phyloP scores from a whole-genome alignment of 2,888 invertebrate species.

The Mythimna impura region DNA sequence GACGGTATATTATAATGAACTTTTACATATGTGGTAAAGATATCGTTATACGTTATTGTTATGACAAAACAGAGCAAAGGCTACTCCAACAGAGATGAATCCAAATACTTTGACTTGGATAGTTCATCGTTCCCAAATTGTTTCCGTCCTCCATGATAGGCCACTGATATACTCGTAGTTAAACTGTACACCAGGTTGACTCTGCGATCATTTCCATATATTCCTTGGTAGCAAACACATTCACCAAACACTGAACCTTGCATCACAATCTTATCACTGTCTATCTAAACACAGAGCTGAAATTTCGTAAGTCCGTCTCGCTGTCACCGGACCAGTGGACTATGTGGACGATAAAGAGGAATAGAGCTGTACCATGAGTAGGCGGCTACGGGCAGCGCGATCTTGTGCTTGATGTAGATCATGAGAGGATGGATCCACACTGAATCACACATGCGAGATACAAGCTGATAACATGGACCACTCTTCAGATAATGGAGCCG shows the following conservation, averaged over 20 bases:
- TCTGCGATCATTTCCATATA: neutral
- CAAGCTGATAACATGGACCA: conserved; percentile 31
- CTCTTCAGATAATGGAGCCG: conserved; percentile 37
- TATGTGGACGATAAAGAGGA: neutral
- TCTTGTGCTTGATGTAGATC: conserved; percentile 72
- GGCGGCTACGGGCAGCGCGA: conserved; percentile 75
- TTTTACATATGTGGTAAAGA: too few relatives aligned
- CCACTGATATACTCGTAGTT: neutral
- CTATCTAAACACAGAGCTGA: conserved; percentile 2
- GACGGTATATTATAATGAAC: neutral
- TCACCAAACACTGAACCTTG: conserved; percentile 25
- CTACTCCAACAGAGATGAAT: neutral
- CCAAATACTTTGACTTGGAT: neutral
- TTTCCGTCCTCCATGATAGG: neutral
- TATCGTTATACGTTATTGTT: too few relatives aligned
- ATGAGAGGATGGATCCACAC: conserved; percentile 49
- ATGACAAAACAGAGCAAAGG: neutral
- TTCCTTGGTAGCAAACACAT: neutral
- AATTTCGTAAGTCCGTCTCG: neutral
- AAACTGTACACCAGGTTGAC: neutral
- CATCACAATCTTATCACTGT: conserved; percentile 29
- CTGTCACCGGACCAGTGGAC: too few relatives aligned
- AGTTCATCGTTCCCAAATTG: too few relatives aligned
- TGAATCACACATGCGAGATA: conserved; percentile 28
- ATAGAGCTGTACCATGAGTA: conserved; percentile 71